Evolutionary conservation across 1,140 invertebrate genomes (phyloP).

Genomic region (Lepidurus packardi): DNA sequence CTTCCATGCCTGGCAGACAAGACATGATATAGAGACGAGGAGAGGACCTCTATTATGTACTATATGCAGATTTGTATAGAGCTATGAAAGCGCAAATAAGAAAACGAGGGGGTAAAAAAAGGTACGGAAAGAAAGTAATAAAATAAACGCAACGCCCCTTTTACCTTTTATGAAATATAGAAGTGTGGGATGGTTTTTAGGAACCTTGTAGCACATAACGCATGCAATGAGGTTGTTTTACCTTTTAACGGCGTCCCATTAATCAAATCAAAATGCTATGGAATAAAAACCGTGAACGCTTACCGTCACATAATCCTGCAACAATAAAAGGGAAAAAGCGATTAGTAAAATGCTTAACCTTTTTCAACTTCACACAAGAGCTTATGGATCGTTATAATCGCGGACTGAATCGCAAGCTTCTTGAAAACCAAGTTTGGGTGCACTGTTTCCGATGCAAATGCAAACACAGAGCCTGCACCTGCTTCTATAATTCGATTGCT

Average conservation of each 20-base stretch:
- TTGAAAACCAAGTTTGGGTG: background rate
- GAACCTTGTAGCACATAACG: background rate
- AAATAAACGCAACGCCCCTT: slow-evolving; percentile 12
- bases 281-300: slow-evolving; percentile 24
- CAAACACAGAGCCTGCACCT: background rate
- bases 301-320: slow-evolving; percentile 31
- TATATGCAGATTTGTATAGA: background rate
- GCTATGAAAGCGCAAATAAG: background rate
- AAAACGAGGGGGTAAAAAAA: background rate
- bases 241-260: slow-evolving; percentile 17
- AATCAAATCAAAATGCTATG: slow-evolving; percentile 6
- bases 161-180: background rate
- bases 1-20: background rate
- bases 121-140: background rate
- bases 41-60: slow-evolving; percentile 18
- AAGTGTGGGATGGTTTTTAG: slow-evolving; percentile 15
- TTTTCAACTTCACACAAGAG: background rate
- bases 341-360: background rate
- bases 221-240: slow-evolving; percentile 19
- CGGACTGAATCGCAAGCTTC: background rate
- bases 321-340: slow-evolving; percentile 24
- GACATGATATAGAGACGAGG: slow-evolving; percentile 19
- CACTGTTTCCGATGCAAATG: background rate
- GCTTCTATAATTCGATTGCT: background rate
- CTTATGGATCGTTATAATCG: background rate